Evolutionary conservation across 2,113 vertebrate species (phyloP), one percentile per base, ranked within the genome.

Genomic region (Eolophus roseicapilla): DNA sequence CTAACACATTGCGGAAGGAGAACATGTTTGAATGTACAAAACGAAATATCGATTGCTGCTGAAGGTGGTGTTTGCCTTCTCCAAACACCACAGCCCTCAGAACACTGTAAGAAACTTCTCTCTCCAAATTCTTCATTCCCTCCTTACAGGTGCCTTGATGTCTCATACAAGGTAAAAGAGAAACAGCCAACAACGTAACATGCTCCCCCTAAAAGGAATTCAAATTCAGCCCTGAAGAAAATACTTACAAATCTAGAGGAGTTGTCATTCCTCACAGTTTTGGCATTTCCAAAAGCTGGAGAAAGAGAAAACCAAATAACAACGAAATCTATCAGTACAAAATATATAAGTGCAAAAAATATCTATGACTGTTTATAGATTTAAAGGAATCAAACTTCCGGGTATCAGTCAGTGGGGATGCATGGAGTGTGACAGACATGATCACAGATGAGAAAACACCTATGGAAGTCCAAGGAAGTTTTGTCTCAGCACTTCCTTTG

Each of bases 211-310:
- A 65, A 43, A 60, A 47, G 4, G 18, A 71, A 64, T 47, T 73
- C 4, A 60, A 77, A 55, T 59, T 74, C 46, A 57, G 44, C 25
- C 60, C 44, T 43, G 33, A 73, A 79, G 77, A 49, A 84, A 79
- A 97, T 98, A 99, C 99, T 99, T 97, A 99, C 99, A 96, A 99
- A 99, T 99, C 99, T 98, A 79, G 99, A 99, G 5, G 99, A 99
- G 97, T 99, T 99, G 98, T 99, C 99, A 84, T 99, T 99, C 96
- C 99, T 98, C 86, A 99, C 98, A 29, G 99, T 99, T 98, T 99
- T 99, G 93, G 99, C 99, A 96, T 99, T 99, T 97, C 99, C 99
- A 98, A 99, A 99, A 85, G 99, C 99, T 99, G 93, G 68, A 46
- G 97, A 93, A 95, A 95, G 82, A 97, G 64, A 95, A 96, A 86